A percentile compares a stretch with the other conserved stretches of the same genome.
These are phyloP conservation scores for Orthonyx spaldingii DNA, from an alignment of 2,113 vertebrate genomes.

Conservation along the genomic window DNA sequence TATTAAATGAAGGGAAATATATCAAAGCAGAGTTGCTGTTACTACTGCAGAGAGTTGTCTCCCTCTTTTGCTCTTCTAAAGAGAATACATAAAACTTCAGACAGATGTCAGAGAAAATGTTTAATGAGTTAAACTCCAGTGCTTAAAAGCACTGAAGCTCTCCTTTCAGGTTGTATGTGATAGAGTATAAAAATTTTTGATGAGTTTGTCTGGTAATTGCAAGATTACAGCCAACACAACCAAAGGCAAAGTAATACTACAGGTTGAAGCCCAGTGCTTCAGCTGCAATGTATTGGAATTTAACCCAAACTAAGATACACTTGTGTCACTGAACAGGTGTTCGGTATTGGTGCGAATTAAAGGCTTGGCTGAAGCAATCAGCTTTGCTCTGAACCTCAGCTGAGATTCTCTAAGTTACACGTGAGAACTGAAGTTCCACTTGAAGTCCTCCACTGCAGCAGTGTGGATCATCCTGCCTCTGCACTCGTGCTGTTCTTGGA, in stretches of 20 bases:
- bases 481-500: accelerated
- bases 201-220: background rate
- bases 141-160: background rate
- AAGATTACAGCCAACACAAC: background rate
- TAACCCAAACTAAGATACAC: background rate
- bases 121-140: background rate
- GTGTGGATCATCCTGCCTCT: background rate
- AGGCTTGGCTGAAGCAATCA: background rate
- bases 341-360: background rate
- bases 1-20: background rate
- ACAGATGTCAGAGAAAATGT: background rate
- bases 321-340: background rate
- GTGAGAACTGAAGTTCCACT: background rate
- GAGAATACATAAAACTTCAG: background rate
- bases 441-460: background rate
- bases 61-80: slow-evolving; percentile 13
- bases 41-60: background rate
- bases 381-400: background rate
- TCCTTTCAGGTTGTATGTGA: background rate
- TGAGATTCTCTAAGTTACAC: background rate
- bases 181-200: background rate
- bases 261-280: background rate
- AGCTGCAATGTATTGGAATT: background rate
- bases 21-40: background rate
- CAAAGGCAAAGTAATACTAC: background rate